Evolutionary conservation across 2,113 vertebrate genomes (phyloP).

Genomic region (Leucopternis melanops): DNA sequence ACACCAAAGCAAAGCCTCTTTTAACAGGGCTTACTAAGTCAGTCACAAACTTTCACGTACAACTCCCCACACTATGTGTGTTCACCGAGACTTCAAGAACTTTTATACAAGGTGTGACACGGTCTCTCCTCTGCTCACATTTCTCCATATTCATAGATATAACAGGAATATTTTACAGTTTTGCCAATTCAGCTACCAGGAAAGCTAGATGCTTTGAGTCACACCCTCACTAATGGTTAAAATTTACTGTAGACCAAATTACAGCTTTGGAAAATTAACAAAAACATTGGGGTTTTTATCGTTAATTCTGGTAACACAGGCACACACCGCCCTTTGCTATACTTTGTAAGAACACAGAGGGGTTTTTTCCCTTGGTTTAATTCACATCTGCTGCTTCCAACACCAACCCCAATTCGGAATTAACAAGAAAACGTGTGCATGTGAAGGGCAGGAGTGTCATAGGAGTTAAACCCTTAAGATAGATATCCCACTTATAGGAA

Average conservation of each 20-base stretch:
- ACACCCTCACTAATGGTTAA: neutral
- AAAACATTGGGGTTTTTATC: neutral
- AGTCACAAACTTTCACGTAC: neutral
- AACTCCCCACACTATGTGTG: neutral
- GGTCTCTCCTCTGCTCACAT: neutral
- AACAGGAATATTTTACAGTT: neutral
- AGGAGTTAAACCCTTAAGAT: neutral
- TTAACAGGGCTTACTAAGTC: neutral
- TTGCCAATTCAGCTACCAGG: neutral
- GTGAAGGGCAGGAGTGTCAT: rapidly evolving
- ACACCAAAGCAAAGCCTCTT: neutral
- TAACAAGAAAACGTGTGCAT: neutral
- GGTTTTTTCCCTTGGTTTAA: neutral
- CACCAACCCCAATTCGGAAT: neutral
- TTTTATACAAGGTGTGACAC: neutral
- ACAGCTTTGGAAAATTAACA: neutral
- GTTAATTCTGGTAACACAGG: neutral
- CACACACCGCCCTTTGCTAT: neutral
- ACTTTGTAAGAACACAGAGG: neutral
- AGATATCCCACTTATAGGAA: neutral
- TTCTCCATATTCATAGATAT: neutral
- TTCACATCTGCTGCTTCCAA: neutral
- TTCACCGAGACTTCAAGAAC: neutral
- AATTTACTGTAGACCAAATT: neutral
- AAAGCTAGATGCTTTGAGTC: neutral